These are phyloP conservation scores for Venustoraphidia nigricollis DNA, from an alignment of 2,888 invertebrate species.

Conservation along the genomic window DNA sequence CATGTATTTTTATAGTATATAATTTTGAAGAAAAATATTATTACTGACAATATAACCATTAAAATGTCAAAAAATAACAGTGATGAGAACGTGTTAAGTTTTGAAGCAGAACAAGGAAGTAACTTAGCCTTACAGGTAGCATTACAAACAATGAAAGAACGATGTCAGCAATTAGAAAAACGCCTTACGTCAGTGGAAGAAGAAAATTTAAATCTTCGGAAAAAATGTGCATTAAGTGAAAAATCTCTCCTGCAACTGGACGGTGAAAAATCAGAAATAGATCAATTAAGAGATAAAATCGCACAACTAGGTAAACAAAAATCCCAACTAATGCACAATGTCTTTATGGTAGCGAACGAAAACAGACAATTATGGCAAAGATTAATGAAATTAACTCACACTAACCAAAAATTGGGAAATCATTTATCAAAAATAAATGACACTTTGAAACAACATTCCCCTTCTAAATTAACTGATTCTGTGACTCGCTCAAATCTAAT, in stretches of 20 bases:
- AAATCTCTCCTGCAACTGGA: conserved; percentile 12
- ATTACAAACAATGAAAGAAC: conserved; percentile 65
- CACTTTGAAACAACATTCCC: conserved; percentile 29
- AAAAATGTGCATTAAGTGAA: conserved; percentile 22
- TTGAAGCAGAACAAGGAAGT: too few species aligned
- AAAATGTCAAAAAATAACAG: too few species aligned
- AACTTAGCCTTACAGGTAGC: conserved; percentile 49
- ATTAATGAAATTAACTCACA: conserved; percentile 45
- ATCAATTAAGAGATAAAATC: conserved; percentile 41
- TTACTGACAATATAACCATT: too few species aligned
- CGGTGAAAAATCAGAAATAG: conserved; percentile 28
- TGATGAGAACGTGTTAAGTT: too few species aligned
- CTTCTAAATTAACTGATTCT: conserved; percentile 17
- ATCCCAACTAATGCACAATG: conserved; percentile 57
- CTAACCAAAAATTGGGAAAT: conserved; percentile 35
- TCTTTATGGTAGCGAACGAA: conserved; percentile 67
- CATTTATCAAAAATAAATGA: conserved; percentile 35
- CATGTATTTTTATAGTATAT: too few species aligned
- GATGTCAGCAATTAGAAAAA: conserved; percentile 60
- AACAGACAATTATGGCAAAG: conserved; percentile 68
- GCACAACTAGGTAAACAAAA: conserved; percentile 59
- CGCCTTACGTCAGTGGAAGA: conserved; percentile 54
- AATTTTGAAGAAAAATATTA: too few species aligned
- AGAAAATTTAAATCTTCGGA: conserved; percentile 52
- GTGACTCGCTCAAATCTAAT: conserved; percentile 27